Evolutionary conservation across 2,797 vertebrate species (phyloP).

Genomic region (Pseudochromis fuscus): DNA sequence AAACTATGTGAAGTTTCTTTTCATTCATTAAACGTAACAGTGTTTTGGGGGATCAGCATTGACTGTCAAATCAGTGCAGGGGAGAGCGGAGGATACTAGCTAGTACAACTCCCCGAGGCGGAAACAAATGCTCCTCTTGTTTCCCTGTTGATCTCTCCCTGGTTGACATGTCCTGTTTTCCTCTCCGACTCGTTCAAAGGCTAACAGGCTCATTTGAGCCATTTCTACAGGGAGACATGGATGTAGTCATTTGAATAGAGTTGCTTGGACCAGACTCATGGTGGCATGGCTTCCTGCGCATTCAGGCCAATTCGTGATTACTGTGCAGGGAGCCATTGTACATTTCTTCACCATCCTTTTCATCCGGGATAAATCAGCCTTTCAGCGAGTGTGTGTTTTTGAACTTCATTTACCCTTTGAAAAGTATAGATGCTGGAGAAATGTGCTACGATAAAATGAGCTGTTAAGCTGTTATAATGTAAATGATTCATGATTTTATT

Average conservation of each 20-base stretch:
- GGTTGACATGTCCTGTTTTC: constrained; percentile 85
- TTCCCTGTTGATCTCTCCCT: constrained; percentile 83
- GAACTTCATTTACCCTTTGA: constrained; percentile 67
- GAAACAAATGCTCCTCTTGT: constrained; percentile 80
- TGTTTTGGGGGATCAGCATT: constrained; percentile 67
- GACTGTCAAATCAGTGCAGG: constrained; percentile 81
- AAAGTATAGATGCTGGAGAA: constrained; percentile 45
- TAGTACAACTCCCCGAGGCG: constrained; percentile 80
- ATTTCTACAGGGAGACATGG: constrained; percentile 76
- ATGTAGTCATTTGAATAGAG: constrained; percentile 81
- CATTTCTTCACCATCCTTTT: constrained; percentile 60
- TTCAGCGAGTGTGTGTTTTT: constrained; percentile 62
- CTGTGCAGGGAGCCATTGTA: constrained; percentile 70
- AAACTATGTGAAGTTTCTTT: constrained; percentile 70
- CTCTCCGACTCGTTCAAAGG: constrained; percentile 73
- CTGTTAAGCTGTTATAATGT: constrained; percentile 47
- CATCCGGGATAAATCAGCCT: constrained; percentile 67
- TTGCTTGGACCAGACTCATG: constrained; percentile 75
- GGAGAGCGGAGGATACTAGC: constrained; percentile 70
- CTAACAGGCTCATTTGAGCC: constrained; percentile 84
- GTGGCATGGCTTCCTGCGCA: constrained; percentile 80
- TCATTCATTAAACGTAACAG: constrained; percentile 70
- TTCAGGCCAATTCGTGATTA: constrained; percentile 75
- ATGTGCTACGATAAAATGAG: constrained; percentile 46
- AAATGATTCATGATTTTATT: constrained; percentile 42